Base-by-base conservation (phyloP, 2,888 invertebrate species). In the Pegoplata infirma region DNA sequence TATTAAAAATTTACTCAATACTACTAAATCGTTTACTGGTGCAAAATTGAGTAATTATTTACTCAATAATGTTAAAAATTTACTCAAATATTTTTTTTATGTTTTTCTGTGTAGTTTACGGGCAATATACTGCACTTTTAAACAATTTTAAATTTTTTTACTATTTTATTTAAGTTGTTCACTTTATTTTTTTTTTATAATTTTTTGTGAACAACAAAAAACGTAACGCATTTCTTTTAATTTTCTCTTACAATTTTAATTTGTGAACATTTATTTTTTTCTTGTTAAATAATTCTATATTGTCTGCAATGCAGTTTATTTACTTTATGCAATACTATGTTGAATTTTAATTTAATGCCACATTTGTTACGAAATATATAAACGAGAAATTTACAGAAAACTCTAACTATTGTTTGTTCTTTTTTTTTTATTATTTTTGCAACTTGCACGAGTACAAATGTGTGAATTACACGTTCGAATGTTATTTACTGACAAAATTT, bases 261-360 rank as follows among this genome's bases (percentile, higher is more conserved):
- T 46, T 47, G 10, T 28, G 10, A 12, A 40, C 55, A 49, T 56
- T 56, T 47, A n/a, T n/a, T n/a, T n/a, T n/a, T n/a, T n/a, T n/a
- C n/a, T n/a, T n/a, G n/a, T n/a, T 2, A 12, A 55, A 32, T 12
- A 36, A 12, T 16, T 53, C 19, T 3, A 14, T 1, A 32, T 21
- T 69, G 19, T 36, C 63, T 56, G 71, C 63, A 72, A 46, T 72
- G 71, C 71, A 72, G 63, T 63, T 63, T 56, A 47, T 71, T 71
- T 53, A 61, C 61, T 61, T 71, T n/a, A 46, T 46, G 44, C 69
- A 44, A 53, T 40, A 21, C 53, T 44, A 44, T 44, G 53, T 71
- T n/a, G 61, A 46, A 71, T 61, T 71, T 71, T 46, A 71, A 72
- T 72, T 72, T 47, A 61, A 72, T 72, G 47, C 44, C 12, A 55